Conservation (phyloP, 2,797 vertebrate genomes). For the Eulemur coronatus region DNA sequence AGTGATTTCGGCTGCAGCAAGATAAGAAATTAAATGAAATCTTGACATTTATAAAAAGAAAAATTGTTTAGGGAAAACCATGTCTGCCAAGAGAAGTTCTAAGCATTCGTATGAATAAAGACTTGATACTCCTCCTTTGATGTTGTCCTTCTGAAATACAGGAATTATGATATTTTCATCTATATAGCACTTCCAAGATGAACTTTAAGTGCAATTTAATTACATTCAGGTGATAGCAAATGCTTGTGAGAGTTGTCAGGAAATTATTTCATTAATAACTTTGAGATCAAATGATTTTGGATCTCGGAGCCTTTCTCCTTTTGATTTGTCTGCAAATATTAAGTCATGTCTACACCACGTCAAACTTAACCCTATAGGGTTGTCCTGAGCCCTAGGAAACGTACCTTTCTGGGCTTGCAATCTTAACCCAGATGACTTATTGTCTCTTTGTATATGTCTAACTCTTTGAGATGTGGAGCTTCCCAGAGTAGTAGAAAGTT, state of each 20-base stretch:
- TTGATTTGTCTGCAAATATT: neutral
- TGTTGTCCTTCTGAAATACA: slow-evolving; percentile 47
- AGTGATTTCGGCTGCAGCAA: slow-evolving; percentile 46
- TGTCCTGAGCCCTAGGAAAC: neutral
- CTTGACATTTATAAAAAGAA: slow-evolving; percentile 30
- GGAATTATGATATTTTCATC: slow-evolving; percentile 52
- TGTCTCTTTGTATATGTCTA: neutral
- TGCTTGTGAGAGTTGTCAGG: neutral
- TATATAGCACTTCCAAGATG: neutral
- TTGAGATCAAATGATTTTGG: neutral
- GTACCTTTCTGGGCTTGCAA: neutral
- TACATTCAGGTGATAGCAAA: slow-evolving; percentile 17
- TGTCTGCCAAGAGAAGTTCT: slow-evolving; percentile 26
- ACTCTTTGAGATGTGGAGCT: neutral
- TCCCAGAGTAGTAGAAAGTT: neutral
- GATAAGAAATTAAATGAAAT: slow-evolving; percentile 69
- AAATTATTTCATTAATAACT: slow-evolving; percentile 54
- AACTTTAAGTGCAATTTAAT: slow-evolving; percentile 22
- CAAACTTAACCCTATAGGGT: neutral
- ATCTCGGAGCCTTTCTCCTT: slow-evolving; percentile 20
- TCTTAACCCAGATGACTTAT: neutral
- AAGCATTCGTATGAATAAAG: slow-evolving; percentile 3
- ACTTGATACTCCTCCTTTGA: slow-evolving; percentile 30
- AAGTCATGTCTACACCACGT: neutral
- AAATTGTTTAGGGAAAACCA: slow-evolving; percentile 33